Conservation (phyloP, 2,113 vertebrate species). For the Neoarius graeffei region DNA sequence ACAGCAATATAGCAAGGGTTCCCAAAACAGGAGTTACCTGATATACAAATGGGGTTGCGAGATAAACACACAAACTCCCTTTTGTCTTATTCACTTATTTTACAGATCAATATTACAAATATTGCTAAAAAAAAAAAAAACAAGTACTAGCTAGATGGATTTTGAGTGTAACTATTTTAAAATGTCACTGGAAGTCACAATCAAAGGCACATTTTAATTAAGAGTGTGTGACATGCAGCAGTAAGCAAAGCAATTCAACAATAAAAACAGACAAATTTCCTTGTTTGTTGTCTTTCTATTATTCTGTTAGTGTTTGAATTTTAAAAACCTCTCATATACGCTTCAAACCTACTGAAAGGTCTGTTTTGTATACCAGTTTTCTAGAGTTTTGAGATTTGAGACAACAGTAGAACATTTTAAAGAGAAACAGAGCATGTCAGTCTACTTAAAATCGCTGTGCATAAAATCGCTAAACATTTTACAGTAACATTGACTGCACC, state of each 20-base stretch:
- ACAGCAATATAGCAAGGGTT: neutral
- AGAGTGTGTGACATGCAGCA: neutral
- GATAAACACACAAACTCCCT: neutral
- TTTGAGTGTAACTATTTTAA: neutral
- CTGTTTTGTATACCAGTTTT: neutral
- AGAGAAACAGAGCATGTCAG: neutral
- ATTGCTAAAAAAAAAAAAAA: no score
- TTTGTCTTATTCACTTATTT: neutral
- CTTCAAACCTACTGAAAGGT: neutral
- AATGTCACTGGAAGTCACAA: neutral
- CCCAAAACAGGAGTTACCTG: neutral
- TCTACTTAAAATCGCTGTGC: constrained; percentile 2
- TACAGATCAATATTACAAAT: neutral
- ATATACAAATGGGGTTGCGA: neutral
- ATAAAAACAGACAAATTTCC: neutral
- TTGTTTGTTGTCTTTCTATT: neutral
- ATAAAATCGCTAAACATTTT: neutral
- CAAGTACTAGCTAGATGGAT: neutral
- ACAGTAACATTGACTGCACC: neutral
- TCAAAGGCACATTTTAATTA: neutral
- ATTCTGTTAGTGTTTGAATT: neutral
- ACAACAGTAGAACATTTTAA: neutral
- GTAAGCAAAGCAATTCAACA: neutral
- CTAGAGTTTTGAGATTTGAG: neutral
- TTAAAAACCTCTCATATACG: neutral